These are phyloP conservation scores for Leucoma salicis DNA, from an alignment of 2,888 invertebrate genomes.

Conservation along the genomic window DNA sequence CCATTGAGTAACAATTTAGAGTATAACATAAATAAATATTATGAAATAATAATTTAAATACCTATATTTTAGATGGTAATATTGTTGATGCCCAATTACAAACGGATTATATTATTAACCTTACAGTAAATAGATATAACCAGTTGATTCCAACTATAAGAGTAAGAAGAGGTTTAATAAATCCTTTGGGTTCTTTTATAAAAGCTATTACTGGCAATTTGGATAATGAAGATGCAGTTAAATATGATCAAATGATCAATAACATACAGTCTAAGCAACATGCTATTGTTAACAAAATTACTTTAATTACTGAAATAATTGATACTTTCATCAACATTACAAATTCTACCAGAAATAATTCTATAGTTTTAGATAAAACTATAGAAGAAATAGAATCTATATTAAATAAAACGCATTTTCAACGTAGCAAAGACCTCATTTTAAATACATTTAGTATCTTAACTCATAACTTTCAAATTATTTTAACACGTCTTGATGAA, in stretches of 20 bases:
- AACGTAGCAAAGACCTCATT: constrained; percentile 5
- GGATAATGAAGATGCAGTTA: constrained; percentile 26
- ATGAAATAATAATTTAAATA: neutral
- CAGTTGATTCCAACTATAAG: constrained; percentile 14
- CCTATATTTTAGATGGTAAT: neutral
- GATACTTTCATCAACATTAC: constrained; percentile 4
- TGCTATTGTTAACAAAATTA: constrained; percentile 13
- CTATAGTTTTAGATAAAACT: constrained; percentile 7
- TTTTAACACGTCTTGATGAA: neutral
- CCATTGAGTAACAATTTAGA: neutral
- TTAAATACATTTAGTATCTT: neutral
- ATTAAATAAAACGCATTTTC: constrained; percentile 5
- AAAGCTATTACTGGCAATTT: constrained; percentile 25
- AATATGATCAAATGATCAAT: constrained; percentile 18
- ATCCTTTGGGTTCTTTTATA: neutral
- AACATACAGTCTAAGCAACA: constrained; percentile 15
- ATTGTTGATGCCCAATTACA: neutral
- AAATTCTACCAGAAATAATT: constrained; percentile 11
- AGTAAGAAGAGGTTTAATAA: neutral
- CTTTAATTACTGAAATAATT: constrained; percentile 4
- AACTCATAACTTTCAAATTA: neutral
- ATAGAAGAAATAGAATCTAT: constrained; percentile 14
- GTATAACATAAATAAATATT: constrained; percentile 1
- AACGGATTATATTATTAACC: neutral
- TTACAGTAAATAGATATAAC: constrained; percentile 9